Base-by-base conservation (phyloP, 2,888 invertebrate genomes). In the Augochlorella aurata region DNA sequence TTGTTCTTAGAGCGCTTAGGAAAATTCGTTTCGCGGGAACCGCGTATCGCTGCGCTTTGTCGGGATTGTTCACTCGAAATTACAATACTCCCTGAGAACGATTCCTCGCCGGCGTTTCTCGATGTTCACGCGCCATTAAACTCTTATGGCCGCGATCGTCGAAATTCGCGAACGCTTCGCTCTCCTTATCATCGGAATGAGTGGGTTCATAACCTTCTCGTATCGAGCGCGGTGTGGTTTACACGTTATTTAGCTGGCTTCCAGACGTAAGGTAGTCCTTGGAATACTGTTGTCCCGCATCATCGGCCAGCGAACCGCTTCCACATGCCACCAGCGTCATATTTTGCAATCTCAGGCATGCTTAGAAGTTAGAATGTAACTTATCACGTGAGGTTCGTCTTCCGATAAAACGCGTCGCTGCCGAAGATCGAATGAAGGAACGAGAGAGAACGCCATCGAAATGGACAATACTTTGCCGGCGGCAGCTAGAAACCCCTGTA, bases 221-320 rank as follows among this genome's bases (percentile, higher is more conserved):
- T 89, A 87, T 89, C 88, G 85, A 85, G 82, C 79, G 83, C 83
- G 83, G 85, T 72, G 85, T 84, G 87, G 88, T 89, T 90, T 89
- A 90, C 91, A 90, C 90, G 89, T 90, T 90, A 89, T 90, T 90
- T 91, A 90, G 88, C 86, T 77, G 76, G 54, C 80, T 65, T 76
- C 79, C 79, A 66, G 76, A 63, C 66, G 77, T 50, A 80, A 77
- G 80, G 77, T 73, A 47, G 16, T 49, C 49, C 73, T 71, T 49
- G 88, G 9, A 68, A 82, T 85, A 85, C 68, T 81, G 72, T 90
- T 88, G 89, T 87, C 89, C 67, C 3, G 29, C 49, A 12, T 8
- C 29, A 9, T 1, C 8, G 10, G 29, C 61, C 47, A 9, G n/a
- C 61, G 12, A 10, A 44, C 16, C 65, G 18, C 54, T 68, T 5